These are phyloP conservation scores for Phyllostomus hastatus DNA, from an alignment of 2,113 vertebrate species.

Conservation along the genomic window DNA sequence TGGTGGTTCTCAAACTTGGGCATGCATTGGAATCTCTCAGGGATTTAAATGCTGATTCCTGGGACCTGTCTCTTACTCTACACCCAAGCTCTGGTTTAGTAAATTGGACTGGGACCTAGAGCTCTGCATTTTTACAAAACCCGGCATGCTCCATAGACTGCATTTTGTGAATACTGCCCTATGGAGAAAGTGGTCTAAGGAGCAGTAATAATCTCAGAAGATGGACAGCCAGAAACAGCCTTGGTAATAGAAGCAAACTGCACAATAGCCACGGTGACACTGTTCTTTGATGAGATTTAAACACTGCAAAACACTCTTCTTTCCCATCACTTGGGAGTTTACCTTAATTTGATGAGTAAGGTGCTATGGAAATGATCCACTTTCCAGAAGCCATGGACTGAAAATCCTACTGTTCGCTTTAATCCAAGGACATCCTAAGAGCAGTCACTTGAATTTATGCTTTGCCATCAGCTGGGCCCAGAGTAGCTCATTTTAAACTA, in stretches of 20 bases:
- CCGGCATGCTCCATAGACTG: too few species aligned
- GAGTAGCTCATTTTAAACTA: slow-evolving; percentile 63
- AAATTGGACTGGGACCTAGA: not conserved
- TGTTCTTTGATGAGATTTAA: slow-evolving; percentile 7
- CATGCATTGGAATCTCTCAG: not conserved
- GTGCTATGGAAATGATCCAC: not conserved
- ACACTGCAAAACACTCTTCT: not conserved
- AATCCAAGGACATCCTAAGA: slow-evolving; percentile 43
- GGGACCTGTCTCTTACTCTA: not conserved
- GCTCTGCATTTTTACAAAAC: not conserved
- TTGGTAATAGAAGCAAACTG: not conserved
- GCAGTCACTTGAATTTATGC: slow-evolving; percentile 52
- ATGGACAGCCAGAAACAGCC: not conserved
- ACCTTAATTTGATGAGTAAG: slow-evolving; percentile 1
- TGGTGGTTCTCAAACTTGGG: not conserved
- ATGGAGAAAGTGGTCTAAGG: not conserved
- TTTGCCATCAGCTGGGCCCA: slow-evolving; percentile 25
- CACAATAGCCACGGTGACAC: not conserved
- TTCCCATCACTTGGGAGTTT: not conserved
- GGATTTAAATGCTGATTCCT: not conserved
- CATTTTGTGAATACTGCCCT: not conserved
- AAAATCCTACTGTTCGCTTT: slow-evolving; percentile 7
- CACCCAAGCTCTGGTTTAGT: not conserved
- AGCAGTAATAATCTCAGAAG: not conserved
- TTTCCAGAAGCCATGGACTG: not conserved